Evolutionary conservation across 2,888 invertebrate species (phyloP), one percentile per base, ranked within the genome.

Genomic region (Spatulosminthurus flaviceps): DNA sequence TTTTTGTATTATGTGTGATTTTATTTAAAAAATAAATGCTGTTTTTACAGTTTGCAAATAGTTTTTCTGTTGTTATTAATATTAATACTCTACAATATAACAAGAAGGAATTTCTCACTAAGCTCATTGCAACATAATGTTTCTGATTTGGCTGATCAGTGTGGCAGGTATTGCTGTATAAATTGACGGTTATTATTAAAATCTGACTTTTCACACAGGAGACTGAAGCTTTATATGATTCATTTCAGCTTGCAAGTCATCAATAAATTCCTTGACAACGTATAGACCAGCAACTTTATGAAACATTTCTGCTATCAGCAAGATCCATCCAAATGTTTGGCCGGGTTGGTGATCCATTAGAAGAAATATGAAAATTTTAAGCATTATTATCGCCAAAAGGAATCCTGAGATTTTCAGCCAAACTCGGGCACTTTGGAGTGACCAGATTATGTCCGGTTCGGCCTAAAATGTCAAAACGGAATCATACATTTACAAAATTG

Each of bases 301-400:
- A 42, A 73, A 72, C n/a, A 60, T 13, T 42, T 71, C 71, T 5
- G 71, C 60, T 1, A 72, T 43, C 9, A 78, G 28, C 7, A 78
- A 26, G 19, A 78, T 72, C 78, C 78, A 72, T 13, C 78, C 78
- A 72, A 78, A 78, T 9, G 72, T 73, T 42, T 64, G 61, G 11
- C 78, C 78, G 16, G 78, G 78, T 34, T 78, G 71, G 19, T 78
- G 29, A 11, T 19, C 22, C 66, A 78, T 21, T n/a, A 78, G 21
- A 24, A 78, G 43, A 34, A 78, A 78, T 9, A 78, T 72, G 21
- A 78, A 78, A 0, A 78, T 24, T 70, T 78, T 78, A 7, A 72
- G 64, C 22, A 78, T 29, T 16, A 78, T 43, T 4, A 71, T 72
- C 5, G 72, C 71, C 24, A 78, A 24, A 21, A 78, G 72, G 28